Base-by-base conservation (phyloP, 2,797 vertebrate species). In the Antennarius maculatus region DNA sequence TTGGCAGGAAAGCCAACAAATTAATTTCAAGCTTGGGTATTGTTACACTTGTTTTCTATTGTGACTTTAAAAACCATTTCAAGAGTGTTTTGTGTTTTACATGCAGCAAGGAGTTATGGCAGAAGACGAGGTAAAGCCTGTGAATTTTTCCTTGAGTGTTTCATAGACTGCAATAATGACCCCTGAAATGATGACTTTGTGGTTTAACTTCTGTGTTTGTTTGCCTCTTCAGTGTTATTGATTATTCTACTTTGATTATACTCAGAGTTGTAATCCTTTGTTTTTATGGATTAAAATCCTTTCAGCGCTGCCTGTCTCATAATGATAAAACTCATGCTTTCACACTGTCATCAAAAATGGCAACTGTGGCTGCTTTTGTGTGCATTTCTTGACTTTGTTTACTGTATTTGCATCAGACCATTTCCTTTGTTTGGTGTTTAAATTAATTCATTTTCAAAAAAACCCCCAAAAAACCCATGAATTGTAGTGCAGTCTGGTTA, bases 21-120 rank as follows among this genome's bases (percentile, higher is more conserved):
- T 76, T 52, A 1, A 51, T 54, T 55, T 64, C 34, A 61, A 76
- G 47, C 60, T 15, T 51, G 55, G 16, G 3, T 29, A 16, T 12
- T 68, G 23, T 73, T 80, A 57, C 27, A 47, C 8, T 59, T 51
- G 23, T 29, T 58, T 1, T 58, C 45, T 31, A 61, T 52, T 77
- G 48, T 70, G 58, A 17, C 14, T 23, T 41, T 55, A 17, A 28
- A 5, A 7, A 15, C 42, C 50, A 57, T 79, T 71, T 89, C 61
- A 92, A 87, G 63, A 80, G 61, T 89, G 91, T 92, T 95, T 91
- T 96, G 91, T 97, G 93, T 96, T 96, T 98, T 92, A 95, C 95
- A 97, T 93, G 97, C 97, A 99, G 97, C 97, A 83, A 98, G 97
- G 95, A 99, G 96, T 95, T 98, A 97, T 95, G 97, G 97, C 93